Evolutionary conservation across 2,113 vertebrate species (phyloP).

Genomic region (Mesembrinibis cayennensis): DNA sequence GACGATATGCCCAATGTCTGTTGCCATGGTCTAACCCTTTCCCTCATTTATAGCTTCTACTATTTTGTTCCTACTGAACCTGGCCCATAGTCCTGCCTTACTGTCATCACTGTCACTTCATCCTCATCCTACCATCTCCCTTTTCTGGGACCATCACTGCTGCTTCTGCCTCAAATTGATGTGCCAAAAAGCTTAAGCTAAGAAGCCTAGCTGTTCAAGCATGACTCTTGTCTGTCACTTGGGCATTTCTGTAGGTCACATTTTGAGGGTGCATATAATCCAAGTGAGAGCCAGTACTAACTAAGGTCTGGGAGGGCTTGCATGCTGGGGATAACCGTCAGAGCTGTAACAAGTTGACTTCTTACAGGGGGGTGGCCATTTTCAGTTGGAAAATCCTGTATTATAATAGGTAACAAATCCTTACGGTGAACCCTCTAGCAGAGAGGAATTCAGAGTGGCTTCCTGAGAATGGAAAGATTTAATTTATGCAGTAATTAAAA

Average conservation of each 20-base stretch:
- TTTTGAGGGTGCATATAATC: not conserved
- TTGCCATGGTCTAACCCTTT: not conserved
- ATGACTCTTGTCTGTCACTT: not conserved
- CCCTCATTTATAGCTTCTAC: not conserved
- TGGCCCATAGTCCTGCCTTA: not conserved
- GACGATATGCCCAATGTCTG: not conserved
- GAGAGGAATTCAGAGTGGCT: not conserved
- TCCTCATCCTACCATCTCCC: not conserved
- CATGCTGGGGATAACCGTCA: not conserved
- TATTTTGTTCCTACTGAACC: not conserved
- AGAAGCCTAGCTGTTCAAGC: not conserved
- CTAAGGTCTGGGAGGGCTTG: not conserved
- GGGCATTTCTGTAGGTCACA: not conserved
- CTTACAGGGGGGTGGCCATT: not conserved
- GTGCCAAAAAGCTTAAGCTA: not conserved
- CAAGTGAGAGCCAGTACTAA: not conserved
- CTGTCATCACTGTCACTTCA: not conserved
- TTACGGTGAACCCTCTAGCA: not conserved
- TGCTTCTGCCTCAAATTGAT: not conserved
- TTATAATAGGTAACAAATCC: not conserved
- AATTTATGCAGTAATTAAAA: not conserved
- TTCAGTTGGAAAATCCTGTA: not conserved
- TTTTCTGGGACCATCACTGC: not conserved
- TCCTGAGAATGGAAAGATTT: not conserved
- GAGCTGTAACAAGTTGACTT: not conserved